Percentiles rank a stretch among this genome's conserved stretches.
Evolutionary conservation across 2,113 vertebrate genomes (phyloP).

Genomic region (Puffinus mauretanicus): DNA sequence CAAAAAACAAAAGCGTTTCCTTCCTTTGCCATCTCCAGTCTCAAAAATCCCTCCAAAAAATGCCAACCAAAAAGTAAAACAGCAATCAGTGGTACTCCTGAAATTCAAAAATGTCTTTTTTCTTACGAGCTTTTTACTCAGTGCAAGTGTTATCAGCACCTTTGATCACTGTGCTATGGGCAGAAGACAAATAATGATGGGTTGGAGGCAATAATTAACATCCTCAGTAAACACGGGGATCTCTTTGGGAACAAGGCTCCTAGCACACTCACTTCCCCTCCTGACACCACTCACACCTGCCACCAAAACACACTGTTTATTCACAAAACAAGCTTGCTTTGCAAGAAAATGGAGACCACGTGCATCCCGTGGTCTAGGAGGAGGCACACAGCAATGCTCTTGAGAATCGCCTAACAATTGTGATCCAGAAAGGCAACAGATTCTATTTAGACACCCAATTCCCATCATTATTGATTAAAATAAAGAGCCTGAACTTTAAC

Average conservation of each 20-base stretch:
- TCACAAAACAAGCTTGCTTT: not conserved
- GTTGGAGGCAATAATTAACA: not conserved
- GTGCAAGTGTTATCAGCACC: not conserved
- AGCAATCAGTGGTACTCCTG: not conserved
- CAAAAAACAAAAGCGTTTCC: not conserved
- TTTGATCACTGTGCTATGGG: not conserved
- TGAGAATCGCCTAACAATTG: accelerated
- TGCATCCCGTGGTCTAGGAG: not conserved
- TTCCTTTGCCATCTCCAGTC: not conserved
- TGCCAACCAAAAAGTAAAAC: not conserved
- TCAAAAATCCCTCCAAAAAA: constrained; percentile 6
- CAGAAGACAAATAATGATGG: not conserved
- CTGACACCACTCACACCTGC: not conserved
- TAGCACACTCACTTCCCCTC: not conserved
- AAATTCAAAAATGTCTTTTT: not conserved
- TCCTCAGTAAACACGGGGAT: not conserved
- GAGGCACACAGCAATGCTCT: not conserved
- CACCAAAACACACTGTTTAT: not conserved
- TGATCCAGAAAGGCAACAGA: not conserved
- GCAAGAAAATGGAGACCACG: not conserved
- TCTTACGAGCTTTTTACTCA: not conserved
- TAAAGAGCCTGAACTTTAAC: not conserved
- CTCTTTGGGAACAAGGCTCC: not conserved
- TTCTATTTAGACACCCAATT: not conserved
- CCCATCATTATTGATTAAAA: not conserved